Evolutionary conservation across 2,113 vertebrate genomes (phyloP).

Genomic region (pig (Sus scrofa)): T2T-Sscrofa CM000822.6:28345501-28346000

Average conservation of each 20-base stretch:
- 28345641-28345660: neutral
- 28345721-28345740: slow-evolving; percentile 20
- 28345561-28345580: neutral
- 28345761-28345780: slow-evolving; percentile 39
- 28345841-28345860: slow-evolving; percentile 3
- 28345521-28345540: neutral
- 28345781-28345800: neutral
- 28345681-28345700: neutral
- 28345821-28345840: slow-evolving; percentile 2
- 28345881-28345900: slow-evolving; percentile 35
- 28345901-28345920: slow-evolving; percentile 46
- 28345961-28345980: neutral
- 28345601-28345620: neutral
- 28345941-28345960: neutral
- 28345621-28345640: neutral
- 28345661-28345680: slow-evolving; percentile 1
- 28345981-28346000: neutral
- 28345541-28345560: neutral
- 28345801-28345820: slow-evolving; percentile 32
- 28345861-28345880: neutral
- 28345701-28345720: neutral
- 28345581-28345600: neutral
- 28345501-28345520: neutral
- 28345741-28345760: neutral
- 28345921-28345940: neutral